These are phyloP conservation scores for Corythornis vintsioides DNA, from an alignment of 2,113 vertebrate species.

Conservation along the genomic window DNA sequence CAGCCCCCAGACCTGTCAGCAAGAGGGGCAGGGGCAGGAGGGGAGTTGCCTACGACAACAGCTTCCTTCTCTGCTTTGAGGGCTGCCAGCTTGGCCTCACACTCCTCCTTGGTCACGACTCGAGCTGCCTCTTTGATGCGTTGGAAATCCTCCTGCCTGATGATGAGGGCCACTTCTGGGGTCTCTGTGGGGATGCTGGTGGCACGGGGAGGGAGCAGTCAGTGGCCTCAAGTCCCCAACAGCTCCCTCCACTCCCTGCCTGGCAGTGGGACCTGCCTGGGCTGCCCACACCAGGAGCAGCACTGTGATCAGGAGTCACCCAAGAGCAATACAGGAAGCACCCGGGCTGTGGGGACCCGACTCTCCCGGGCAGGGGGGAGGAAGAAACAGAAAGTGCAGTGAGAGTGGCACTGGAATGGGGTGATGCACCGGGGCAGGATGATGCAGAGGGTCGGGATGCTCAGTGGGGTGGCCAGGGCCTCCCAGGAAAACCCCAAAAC, in stretches of 20 bases:
- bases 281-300: not conserved
- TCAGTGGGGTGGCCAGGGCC: rapidly evolving
- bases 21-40: too few relatives aligned
- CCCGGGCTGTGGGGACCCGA: not conserved
- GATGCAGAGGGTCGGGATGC: not conserved
- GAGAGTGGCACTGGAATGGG: not conserved
- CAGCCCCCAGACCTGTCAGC: not conserved
- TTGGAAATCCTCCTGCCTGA: constrained; percentile 74
- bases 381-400: not conserved
- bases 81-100: constrained; percentile 54
- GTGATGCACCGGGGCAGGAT: not conserved
- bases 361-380: not conserved
- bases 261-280: not conserved
- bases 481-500: not conserved
- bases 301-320: not conserved
- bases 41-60: constrained; percentile 50
- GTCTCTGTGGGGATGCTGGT: constrained; percentile 79
- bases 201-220: not conserved
- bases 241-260: not conserved
- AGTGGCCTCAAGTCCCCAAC: rapidly evolving
- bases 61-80: constrained; percentile 72
- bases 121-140: constrained; percentile 74
- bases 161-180: constrained; percentile 77
- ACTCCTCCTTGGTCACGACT: constrained; percentile 72
- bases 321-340: not conserved